A percentile compares a stretch with the other conserved stretches of the same genome.
phyloP scores from a whole-genome alignment of 2,113 vertebrate species.

The Oophaga pumilio region DNA sequence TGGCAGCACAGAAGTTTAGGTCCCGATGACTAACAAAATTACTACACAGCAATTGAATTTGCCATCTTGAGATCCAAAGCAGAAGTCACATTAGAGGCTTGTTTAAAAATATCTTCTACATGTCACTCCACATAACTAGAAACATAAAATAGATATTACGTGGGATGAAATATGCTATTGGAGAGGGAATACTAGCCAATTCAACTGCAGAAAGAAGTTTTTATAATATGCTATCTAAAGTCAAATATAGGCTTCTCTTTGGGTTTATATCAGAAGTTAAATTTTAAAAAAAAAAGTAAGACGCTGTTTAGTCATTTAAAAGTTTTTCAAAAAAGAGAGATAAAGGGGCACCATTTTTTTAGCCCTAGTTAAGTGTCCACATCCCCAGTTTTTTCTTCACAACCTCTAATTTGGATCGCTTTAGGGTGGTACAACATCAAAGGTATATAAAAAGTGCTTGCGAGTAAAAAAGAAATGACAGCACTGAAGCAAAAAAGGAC shows the following conservation, averaged over 20 bases:
- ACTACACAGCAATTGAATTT: slow-evolving; percentile 28
- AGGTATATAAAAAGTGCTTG: too few species aligned
- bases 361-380: too few species aligned
- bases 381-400: too few species aligned
- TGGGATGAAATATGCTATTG: neutral
- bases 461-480: too few species aligned
- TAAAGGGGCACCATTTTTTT: too few species aligned
- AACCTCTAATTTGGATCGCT: too few species aligned
- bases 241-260: neutral
- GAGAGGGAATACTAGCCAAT: neutral
- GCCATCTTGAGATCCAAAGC: slow-evolving; percentile 44
- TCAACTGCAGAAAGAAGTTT: neutral
- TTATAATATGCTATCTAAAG: neutral
- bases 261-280: neutral
- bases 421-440: too few species aligned
- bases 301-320: too few species aligned
- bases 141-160: slow-evolving; percentile 17
- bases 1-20: slow-evolving; percentile 7
- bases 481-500: too few species aligned
- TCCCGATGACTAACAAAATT: slow-evolving; percentile 29
- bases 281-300: too few species aligned
- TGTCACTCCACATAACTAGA: slow-evolving; percentile 48
- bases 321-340: too few species aligned
- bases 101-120: slow-evolving; percentile 34
- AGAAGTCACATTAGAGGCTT: slow-evolving; percentile 47